Evolutionary conservation across 2,797 vertebrate genomes (phyloP), one percentile per base, ranked within the genome.

Genomic region (Rhinogobio ventralis): DNA sequence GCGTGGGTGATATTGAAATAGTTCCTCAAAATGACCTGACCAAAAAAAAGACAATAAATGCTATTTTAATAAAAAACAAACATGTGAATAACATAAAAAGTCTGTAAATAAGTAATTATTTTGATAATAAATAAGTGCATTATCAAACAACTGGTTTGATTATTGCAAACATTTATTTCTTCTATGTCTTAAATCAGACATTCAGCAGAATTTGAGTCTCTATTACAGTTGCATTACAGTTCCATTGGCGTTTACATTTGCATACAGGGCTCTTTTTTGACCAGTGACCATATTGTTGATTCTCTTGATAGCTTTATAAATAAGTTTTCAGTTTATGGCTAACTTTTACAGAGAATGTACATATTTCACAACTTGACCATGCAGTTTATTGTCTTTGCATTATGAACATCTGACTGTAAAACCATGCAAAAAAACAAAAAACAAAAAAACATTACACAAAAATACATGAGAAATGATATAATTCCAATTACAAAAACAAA

Each of bases 151-250:
- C 20, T 73, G 39, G 8, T 49, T 33, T 82, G 57, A 64, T 42
- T 64, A 73, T 55, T 53, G 82, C 73, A 77, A 77, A 46, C 36
- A 30, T 83, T 77, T 83, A 76, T 67, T 83, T 30, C 17, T 39
- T 51, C 30, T 66, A 33, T 66, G 55, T 13, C 6, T 42, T 42
- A 13, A 46, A 64, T 74, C 39, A 75, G 28, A 62, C 11, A 19
- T 62, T 45, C 19, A 64, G 39, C 42, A 49, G 6, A 17, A 33
- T n/a, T 46, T 20, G 20, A 71, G 19, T 72, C 4, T 69, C 46
- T 57, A 46, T 30, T 28, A 45, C 15, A 75, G 25, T 39, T 30
- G 71, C 46, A n/a, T 53, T 55, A 20, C 11, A 64, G 15, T 20
- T 75, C 17, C 6, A 51, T 2, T 13, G n/a, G 23, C 30, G 30